Base-by-base conservation (phyloP, 2,888 invertebrate species). In the Megalurothrips usitatus region DNA sequence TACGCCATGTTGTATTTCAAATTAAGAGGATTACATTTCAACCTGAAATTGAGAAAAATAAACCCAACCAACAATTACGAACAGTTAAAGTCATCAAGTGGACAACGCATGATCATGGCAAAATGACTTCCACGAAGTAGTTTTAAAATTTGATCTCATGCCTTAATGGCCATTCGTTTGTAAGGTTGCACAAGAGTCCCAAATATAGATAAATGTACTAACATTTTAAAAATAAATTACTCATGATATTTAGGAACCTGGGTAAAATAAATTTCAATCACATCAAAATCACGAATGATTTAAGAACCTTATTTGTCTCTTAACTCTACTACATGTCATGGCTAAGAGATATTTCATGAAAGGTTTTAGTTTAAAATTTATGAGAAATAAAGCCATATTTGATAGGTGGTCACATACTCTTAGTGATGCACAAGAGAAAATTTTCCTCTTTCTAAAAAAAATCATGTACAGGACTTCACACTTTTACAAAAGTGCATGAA, bases 201-300 rank as follows among this genome's bases (percentile, higher is more conserved):
- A 75, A n/a, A 23, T 75, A 75, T 9, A 26, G 12, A 23, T 26
- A 11, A 75, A 75, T 75, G 26, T 8, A 26, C 12, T n/a, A 26
- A 75, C 68, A 75, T 23, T 75, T 26, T 23, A 26, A 75, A 75
- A 75, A 75, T 75, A 75, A 75, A 26, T 75, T 75, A 75, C 68
- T 26, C 68, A 75, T 26, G 23, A 26, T 75, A 26, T 23, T 75
- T 75, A 75, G 68, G 68, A 75, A 75, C 68, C 68, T 23, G 68
- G 68, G 26, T 75, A 26, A 23, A 23, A 68, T 23, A 12, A 23
- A 75, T 26, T 75, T 26, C n/a, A 26, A 75, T 75, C 68, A 75
- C 68, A 75, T 75, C 68, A 75, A 26, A 23, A 75, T 75, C 68
- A 75, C 68, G 58, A 68, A 68, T 23, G 23, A 75, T 75, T 75